phyloP scores from a whole-genome alignment of 2,113 vertebrate species.

The human region GRCh38 chr15:97165001-97165500 shows the following conservation, averaged over 20 bases:
- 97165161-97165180: neutral
- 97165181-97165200: neutral
- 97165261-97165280: neutral
- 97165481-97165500: neutral
- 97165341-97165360: neutral
- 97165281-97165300: neutral
- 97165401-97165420: neutral
- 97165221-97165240: neutral
- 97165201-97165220: constrained; percentile 31
- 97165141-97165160: neutral
- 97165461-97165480: neutral
- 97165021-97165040: neutral
- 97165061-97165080: neutral
- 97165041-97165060: neutral
- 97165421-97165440: neutral
- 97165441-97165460: neutral
- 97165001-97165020: neutral
- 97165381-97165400: neutral
- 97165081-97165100: neutral
- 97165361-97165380: neutral
- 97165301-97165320: neutral
- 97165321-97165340: neutral
- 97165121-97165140: constrained; percentile 1
- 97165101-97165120: neutral
- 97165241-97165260: neutral